phyloP scores from a whole-genome alignment of 2,888 invertebrate species.

The Amaurobius ferox region DNA sequence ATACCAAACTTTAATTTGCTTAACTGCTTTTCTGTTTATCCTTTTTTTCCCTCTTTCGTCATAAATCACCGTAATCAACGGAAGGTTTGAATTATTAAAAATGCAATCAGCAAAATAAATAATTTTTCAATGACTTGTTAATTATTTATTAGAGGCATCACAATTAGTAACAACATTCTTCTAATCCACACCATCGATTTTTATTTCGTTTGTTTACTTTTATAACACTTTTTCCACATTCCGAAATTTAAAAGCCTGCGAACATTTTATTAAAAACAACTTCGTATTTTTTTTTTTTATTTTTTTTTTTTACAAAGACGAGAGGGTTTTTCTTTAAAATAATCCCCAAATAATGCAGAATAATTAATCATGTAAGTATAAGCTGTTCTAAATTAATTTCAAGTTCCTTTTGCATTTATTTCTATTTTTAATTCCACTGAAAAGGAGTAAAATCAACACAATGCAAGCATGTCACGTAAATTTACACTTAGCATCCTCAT shows the following conservation, averaged over 20 bases:
- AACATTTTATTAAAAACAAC: neutral
- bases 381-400: constrained; percentile 5
- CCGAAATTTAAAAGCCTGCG: neutral
- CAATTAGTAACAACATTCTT: neutral
- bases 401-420: neutral
- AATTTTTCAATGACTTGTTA: neutral
- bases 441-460: neutral
- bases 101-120: neutral
- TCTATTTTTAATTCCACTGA: neutral
- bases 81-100: neutral
- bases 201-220: neutral
- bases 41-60: neutral
- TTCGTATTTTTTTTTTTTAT: neutral
- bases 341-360: neutral
- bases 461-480: neutral
- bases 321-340: neutral
- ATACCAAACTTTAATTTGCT: neutral
- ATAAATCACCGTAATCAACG: neutral
- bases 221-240: neutral
- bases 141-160: neutral
- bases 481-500: neutral
- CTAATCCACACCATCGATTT: neutral
- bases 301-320: neutral
- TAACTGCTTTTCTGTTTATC: neutral
- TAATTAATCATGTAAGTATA: neutral